phyloP scores from a whole-genome alignment of 2,113 vertebrate species.

The Gallinago undulata region DNA sequence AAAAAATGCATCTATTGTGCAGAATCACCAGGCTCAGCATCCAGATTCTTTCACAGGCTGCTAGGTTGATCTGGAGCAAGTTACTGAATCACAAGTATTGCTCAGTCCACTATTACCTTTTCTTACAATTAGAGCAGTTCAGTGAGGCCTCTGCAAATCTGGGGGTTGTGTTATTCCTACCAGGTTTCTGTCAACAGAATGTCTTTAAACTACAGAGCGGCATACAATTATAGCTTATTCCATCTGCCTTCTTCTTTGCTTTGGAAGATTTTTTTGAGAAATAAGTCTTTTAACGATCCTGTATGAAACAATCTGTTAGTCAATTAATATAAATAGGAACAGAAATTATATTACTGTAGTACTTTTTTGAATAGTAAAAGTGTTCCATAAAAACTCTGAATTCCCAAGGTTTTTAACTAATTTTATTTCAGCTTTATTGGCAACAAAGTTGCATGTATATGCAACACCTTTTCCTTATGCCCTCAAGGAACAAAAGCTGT shows the following conservation, averaged over 20 bases:
- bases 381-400: slow-evolving; percentile 56
- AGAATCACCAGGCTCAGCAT: background rate
- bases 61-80: background rate
- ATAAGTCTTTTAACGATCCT: slow-evolving; percentile 56
- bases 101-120: background rate
- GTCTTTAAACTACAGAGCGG: slow-evolving; percentile 1
- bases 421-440: slow-evolving; percentile 71
- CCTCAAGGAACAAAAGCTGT: slow-evolving; percentile 64
- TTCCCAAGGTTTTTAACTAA: slow-evolving; percentile 70
- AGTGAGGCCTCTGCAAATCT: background rate
- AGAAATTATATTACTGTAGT: slow-evolving; percentile 51
- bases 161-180: background rate
- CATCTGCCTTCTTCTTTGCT: slow-evolving; percentile 53
- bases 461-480: slow-evolving; percentile 59
- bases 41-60: background rate
- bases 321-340: slow-evolving; percentile 69
- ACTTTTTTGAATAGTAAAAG: slow-evolving; percentile 57
- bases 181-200: background rate
- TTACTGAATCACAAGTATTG: background rate
- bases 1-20: background rate
- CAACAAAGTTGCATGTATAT: slow-evolving; percentile 54
- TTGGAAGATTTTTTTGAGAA: slow-evolving; percentile 53
- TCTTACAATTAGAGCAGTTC: background rate
- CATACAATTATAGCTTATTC: slow-evolving; percentile 2
- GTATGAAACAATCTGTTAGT: slow-evolving; percentile 44